These are phyloP conservation scores for Ormyrus nitidulus DNA, from an alignment of 2,888 invertebrate species.

Conservation along the genomic window DNA sequence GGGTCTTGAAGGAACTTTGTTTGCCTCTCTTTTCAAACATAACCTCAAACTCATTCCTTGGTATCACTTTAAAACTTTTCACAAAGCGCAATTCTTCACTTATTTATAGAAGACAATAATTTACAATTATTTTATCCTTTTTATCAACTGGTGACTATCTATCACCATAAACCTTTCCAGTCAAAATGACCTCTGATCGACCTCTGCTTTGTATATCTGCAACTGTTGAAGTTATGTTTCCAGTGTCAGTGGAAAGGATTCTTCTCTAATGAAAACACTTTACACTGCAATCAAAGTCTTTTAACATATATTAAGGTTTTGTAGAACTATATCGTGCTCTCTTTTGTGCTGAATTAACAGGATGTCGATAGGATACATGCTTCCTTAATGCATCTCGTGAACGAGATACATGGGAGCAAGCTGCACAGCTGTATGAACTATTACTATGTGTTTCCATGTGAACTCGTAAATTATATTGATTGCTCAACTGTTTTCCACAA, in stretches of 20 bases:
- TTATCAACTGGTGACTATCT: conserved; percentile 24
- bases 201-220: conserved; percentile 27
- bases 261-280: conserved; percentile 56
- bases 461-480: conserved; percentile 92
- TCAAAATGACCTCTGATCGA: conserved; percentile 50
- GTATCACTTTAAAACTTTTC: conserved; percentile 29
- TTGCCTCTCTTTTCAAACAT: conserved; percentile 54
- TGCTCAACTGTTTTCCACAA: conserved; percentile 91
- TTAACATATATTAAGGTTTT: conserved; percentile 52
- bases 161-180: conserved; percentile 36
- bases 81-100: conserved; percentile 24
- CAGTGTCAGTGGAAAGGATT: conserved; percentile 55
- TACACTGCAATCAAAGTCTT: conserved; percentile 56
- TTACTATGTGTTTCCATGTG: conserved; percentile 95
- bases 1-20: conserved; percentile 56
- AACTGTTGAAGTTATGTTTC: conserved; percentile 52
- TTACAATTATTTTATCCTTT: conserved; percentile 2
- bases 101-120: conserved; percentile 12
- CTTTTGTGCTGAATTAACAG: conserved; percentile 78
- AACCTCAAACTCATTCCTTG: conserved; percentile 51
- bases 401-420: conserved; percentile 91
- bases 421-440: conserved; percentile 89
- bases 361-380: conserved; percentile 92
- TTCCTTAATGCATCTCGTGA: conserved; percentile 91
- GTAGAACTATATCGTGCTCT: conserved; percentile 67